Evolutionary conservation across 1,140 invertebrate genomes (phyloP).

Genomic region (Phenacoccus solenopsis): DNA sequence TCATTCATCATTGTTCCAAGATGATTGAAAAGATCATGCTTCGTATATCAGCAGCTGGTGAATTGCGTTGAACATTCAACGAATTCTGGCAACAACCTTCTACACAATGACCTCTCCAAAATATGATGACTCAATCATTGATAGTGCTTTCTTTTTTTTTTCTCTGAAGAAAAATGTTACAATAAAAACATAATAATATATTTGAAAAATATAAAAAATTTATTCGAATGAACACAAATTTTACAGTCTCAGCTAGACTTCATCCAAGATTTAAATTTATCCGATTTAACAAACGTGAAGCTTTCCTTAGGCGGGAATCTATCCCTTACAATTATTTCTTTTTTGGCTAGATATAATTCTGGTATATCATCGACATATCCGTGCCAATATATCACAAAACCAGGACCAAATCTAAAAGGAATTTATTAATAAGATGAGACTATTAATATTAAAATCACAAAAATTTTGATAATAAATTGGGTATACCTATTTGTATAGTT

Average conservation of each 20-base stretch:
- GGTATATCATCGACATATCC: conserved; percentile 66
- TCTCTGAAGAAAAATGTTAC: no score
- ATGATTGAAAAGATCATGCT: no score
- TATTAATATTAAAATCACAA: conserved; percentile 17
- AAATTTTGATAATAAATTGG: not conserved
- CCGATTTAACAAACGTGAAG: conserved; percentile 5
- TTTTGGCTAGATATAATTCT: conserved; percentile 37
- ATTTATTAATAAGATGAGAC: conserved; percentile 15
- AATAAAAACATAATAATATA: no score
- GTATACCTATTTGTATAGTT: conserved; percentile 79
- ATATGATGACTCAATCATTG: no score
- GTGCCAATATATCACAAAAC: conserved; percentile 93
- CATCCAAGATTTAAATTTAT: conserved; percentile 9
- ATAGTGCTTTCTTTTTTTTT: no score
- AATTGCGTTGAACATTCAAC: no score
- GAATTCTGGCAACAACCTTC: no score
- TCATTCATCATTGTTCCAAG: not conserved
- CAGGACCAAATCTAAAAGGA: conserved; percentile 66
- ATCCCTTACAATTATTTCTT: conserved; percentile 52
- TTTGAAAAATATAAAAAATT: no score
- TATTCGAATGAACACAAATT: no score
- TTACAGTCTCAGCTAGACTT: not conserved
- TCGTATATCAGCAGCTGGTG: no score
- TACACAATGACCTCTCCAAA: no score
- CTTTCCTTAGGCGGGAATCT: conserved; percentile 38